Evolutionary conservation across 2,797 vertebrate species (phyloP).

Genomic region (Menidia menidia): DNA sequence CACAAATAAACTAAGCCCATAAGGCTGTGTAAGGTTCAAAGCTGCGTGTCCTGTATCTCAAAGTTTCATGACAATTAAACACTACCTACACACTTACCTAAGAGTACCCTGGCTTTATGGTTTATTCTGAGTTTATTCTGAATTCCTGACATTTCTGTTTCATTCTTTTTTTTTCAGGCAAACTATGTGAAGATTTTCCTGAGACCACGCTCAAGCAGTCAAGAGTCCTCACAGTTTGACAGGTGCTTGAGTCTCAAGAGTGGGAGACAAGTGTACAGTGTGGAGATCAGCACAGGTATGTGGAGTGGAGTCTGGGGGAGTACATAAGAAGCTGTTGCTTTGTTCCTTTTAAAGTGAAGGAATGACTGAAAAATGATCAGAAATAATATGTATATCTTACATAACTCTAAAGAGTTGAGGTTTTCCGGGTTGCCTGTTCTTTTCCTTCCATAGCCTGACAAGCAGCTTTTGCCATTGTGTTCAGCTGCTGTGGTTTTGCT

Average conservation of each 20-base stretch:
- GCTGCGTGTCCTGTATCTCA: not conserved
- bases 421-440: not conserved
- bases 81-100: not conserved
- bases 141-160: conserved; percentile 1
- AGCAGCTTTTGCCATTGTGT: not conserved
- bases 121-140: not conserved
- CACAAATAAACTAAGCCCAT: conserved; percentile 34
- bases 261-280: conserved; percentile 69
- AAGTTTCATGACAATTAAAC: not conserved
- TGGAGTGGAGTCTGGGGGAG: conserved; percentile 37
- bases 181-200: conserved; percentile 26
- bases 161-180: conserved; percentile 16
- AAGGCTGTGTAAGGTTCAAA: conserved; percentile 19
- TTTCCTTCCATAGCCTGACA: not conserved
- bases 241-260: conserved; percentile 83
- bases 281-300: conserved; percentile 72
- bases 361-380: not conserved
- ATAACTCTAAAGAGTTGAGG: not conserved
- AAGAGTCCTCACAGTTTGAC: conserved; percentile 78
- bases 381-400: not conserved
- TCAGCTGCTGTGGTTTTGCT: conserved; percentile 28
- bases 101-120: not conserved
- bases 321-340: conserved; percentile 15
- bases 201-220: conserved; percentile 68
- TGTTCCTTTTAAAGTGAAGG: not conserved